Percentiles rank a stretch among this genome's conserved stretches.
Conservation (phyloP, 2,797 vertebrate genomes). For the Thripadectes ignobilis region DNA sequence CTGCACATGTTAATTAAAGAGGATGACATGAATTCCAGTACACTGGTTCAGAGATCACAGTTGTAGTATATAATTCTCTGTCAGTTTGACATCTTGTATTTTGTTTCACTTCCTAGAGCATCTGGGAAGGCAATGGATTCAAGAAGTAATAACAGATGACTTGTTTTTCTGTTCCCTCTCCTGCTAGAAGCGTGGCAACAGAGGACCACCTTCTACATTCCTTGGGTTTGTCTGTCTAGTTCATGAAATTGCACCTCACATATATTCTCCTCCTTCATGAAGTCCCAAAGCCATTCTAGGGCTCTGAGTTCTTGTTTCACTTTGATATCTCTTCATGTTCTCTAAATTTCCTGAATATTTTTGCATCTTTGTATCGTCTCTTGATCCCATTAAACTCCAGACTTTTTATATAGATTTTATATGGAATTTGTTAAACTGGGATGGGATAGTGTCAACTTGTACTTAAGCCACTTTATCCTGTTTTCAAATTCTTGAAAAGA, state of each 20-base stretch:
- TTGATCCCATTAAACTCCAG: neutral
- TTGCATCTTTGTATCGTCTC: neutral
- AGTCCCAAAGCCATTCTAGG: neutral
- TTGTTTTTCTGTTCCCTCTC: neutral
- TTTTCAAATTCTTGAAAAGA: neutral
- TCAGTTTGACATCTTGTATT: constrained; percentile 24
- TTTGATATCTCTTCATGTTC: neutral
- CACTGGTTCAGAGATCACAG: neutral
- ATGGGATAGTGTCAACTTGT: neutral
- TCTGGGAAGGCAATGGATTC: neutral
- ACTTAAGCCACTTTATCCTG: neutral
- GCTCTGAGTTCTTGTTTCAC: neutral
- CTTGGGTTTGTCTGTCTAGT: neutral
- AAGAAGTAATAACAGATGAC: neutral
- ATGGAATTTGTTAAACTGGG: neutral
- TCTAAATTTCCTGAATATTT: neutral
- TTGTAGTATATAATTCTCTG: constrained; percentile 11
- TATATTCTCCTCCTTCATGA: neutral
- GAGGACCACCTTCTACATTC: neutral
- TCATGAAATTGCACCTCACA: neutral
- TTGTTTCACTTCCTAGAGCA: constrained; percentile 2
- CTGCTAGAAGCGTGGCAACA: neutral
- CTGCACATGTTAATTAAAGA: neutral
- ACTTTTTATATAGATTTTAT: neutral
- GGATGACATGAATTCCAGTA: neutral